phyloP scores from a whole-genome alignment of 2,888 invertebrate species.

The Lasioglossum leucozonium region DNA sequence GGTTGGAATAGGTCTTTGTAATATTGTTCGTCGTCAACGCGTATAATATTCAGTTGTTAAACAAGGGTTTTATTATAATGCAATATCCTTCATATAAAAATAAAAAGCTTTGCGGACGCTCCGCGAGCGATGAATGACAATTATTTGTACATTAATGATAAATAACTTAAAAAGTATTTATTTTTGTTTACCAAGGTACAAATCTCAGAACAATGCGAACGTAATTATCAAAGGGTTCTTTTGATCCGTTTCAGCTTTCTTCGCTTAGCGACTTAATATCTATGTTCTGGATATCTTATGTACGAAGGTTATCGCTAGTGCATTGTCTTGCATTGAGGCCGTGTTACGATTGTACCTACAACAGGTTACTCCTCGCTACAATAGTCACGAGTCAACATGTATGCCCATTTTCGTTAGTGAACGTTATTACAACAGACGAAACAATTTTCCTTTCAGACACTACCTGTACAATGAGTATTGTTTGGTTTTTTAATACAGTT shows the following conservation, averaged over 20 bases:
- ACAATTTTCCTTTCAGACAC: constrained; percentile 13
- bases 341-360: constrained; percentile 23
- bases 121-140: constrained; percentile 66
- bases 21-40: not conserved
- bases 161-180: constrained; percentile 79
- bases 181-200: constrained; percentile 69
- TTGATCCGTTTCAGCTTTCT: constrained; percentile 57
- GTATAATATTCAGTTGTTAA: not conserved
- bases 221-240: constrained; percentile 51
- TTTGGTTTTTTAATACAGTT: constrained; percentile 29
- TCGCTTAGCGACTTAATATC: constrained; percentile 43
- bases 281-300: constrained; percentile 46
- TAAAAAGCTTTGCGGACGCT: not conserved
- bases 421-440: constrained; percentile 29
- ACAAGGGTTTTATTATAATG: constrained; percentile 1
- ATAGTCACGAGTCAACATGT: constrained; percentile 23
- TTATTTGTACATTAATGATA: constrained; percentile 78
- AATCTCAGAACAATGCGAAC: constrained; percentile 66
- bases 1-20: not conserved
- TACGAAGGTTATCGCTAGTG: constrained; percentile 60
- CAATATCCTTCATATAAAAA: constrained; percentile 6
- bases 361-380: not conserved
- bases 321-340: constrained; percentile 68
- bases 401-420: constrained; percentile 11
- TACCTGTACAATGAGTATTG: constrained; percentile 49